A percentile compares a stretch with the other conserved stretches of the same genome.
phyloP scores from a whole-genome alignment of 2,113 vertebrate species.

The Nothoprocta perdicaria region DNA sequence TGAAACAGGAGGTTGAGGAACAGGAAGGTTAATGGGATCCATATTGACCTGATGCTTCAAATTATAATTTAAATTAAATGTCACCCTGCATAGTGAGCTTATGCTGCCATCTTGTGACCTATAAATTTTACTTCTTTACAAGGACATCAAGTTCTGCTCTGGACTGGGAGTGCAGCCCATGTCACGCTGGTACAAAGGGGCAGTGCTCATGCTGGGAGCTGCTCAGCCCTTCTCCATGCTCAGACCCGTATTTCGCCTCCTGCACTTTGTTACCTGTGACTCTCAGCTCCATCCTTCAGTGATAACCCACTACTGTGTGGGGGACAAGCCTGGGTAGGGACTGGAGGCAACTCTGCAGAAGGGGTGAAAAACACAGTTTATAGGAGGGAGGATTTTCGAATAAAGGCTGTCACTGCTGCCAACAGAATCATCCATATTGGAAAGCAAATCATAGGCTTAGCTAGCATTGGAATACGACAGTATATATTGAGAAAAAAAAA shows the following conservation, averaged over 20 bases:
- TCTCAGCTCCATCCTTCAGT: neutral
- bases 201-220: neutral
- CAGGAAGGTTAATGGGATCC: neutral
- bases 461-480: neutral
- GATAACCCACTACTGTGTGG: neutral
- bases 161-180: neutral
- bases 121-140: neutral
- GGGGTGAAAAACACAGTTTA: neutral
- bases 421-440: neutral
- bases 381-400: neutral
- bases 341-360: neutral
- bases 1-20: neutral
- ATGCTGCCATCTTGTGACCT: constrained; percentile 65
- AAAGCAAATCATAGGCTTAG: neutral
- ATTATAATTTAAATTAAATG: neutral
- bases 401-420: neutral
- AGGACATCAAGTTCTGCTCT: neutral
- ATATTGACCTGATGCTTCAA: neutral
- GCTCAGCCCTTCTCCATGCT: neutral
- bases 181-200: neutral
- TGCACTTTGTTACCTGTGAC: neutral
- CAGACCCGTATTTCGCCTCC: neutral
- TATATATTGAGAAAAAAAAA: neutral
- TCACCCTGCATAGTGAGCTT: neutral
- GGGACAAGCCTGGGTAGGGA: neutral